Percentiles rank a stretch among this genome's conserved stretches.
Conservation (phyloP, 2,113 vertebrate species). For the Peromyscus maniculatus region DNA sequence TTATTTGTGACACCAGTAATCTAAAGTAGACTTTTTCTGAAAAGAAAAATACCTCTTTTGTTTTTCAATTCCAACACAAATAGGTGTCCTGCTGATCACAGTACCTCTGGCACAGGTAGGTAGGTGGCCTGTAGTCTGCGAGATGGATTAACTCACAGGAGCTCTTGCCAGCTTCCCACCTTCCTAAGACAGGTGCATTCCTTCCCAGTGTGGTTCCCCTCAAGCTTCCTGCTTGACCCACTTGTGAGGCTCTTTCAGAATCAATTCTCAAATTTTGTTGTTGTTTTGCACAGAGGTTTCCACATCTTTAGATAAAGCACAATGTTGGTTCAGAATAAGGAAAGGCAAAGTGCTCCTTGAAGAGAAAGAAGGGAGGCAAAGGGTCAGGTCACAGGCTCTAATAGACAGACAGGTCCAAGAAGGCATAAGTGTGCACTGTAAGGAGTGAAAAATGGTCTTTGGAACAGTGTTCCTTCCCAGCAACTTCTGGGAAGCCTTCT, state of each 20-base stretch:
- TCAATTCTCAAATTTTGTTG: neutral
- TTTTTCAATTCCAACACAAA: slow-evolving; percentile 16
- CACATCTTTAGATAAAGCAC: neutral
- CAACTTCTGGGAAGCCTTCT: neutral
- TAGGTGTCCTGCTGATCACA: neutral
- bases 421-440: neutral
- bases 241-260: neutral
- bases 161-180: neutral
- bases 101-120: neutral
- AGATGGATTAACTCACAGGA: neutral
- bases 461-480: neutral
- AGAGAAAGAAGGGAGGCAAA: neutral
- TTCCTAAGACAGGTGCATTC: neutral
- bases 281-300: neutral
- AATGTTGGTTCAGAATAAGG: neutral
- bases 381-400: neutral
- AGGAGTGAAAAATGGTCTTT: neutral
- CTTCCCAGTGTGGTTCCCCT: neutral
- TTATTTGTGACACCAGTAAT: slow-evolving; percentile 18
- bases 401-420: neutral
- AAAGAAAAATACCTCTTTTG: neutral
- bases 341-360: neutral
- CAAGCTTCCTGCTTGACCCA: neutral
- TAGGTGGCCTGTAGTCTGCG: neutral
- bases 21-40: neutral